Conservation (phyloP, 35 echinoderm and acorn worm genomes). For the Ophiothrix spiculata region DNA sequence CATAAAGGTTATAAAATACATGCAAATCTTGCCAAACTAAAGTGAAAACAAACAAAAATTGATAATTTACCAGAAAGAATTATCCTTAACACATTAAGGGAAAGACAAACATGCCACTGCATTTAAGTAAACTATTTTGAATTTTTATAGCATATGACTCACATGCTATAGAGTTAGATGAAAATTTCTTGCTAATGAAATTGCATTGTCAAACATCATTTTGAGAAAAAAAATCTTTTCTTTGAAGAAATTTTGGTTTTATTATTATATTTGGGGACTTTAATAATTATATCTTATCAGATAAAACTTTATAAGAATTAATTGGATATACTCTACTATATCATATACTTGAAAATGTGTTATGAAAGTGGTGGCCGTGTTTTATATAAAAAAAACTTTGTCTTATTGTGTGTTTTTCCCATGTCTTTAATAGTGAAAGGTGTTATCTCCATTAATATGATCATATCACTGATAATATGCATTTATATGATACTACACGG, state of each 20-base stretch:
- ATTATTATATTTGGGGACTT: not conserved
- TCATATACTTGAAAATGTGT: slow-evolving; percentile 15
- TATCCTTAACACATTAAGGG: no score
- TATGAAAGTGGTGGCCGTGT: slow-evolving; percentile 3
- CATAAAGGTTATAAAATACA: no score
- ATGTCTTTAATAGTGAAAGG: not conserved
- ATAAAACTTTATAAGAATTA: not conserved
- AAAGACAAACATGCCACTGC: no score
- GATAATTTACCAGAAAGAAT: no score
- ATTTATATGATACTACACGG: slow-evolving; percentile 13
- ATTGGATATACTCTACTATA: not conserved
- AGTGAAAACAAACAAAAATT: no score
- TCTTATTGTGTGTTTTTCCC: slow-evolving; percentile 8
- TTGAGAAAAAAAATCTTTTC: no score
- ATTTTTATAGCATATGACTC: no score
- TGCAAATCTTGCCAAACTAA: no score
- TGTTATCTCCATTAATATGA: not conserved
- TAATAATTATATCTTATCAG: not conserved
- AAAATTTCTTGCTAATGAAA: no score
- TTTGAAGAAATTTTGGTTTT: not conserved
- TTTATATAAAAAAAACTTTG: slow-evolving; percentile 1
- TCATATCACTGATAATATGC: slow-evolving; percentile 13
- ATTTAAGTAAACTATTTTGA: no score
- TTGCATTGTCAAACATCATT: no score
- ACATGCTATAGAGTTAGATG: no score